Base-by-base conservation (phyloP, 2,888 invertebrate genomes). In the Cantharis lateralis region DNA sequence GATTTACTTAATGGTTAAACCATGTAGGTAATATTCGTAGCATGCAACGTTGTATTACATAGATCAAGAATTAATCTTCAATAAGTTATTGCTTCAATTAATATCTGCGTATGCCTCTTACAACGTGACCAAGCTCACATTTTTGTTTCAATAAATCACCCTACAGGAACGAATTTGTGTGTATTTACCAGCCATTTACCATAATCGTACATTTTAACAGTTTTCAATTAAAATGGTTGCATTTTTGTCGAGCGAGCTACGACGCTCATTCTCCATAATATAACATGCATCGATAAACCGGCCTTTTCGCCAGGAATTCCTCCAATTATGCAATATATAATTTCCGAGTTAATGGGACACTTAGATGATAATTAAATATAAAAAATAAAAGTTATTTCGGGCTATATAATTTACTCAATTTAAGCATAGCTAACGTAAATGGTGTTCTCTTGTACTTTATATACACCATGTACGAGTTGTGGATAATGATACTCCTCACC, bases 31-130 rank as follows among this genome's bases (percentile, higher is more conserved):
- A 66, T 66, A 81, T 82, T 81, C 82, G 76, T 81, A 71, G 81
- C 82, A 82, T 80, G 82, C 80, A 82, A 81, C 48, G 48, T 48
- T 48, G 48, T 80, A 82, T 82, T 82, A 82, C 82, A 77, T 81
- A 82, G 83, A 83, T 82, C 81, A 81, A 82, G 79, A 81, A 83
- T 83, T 83, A 82, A 83, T 83, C 83, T 83, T 82, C 78, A 81
- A 82, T 83, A 83, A 83, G 81, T 83, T 83, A 83, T 83, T 81
- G 80, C 83, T 80, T 82, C 83, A 82, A 83, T 83, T 83, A 83
- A 83, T 83, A 82, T 82, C 81, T 83, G 82, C 82, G 83, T 83
- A 82, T 82, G 82, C 83, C 83, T 83, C 83, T 82, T 83, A 82
- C 83, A 78, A 83, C 79, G 82, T 78, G 74, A 78, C 75, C 80